Conservation (phyloP, 2,888 invertebrate species). For the Ashinkailepas kermadecensis region DNA sequence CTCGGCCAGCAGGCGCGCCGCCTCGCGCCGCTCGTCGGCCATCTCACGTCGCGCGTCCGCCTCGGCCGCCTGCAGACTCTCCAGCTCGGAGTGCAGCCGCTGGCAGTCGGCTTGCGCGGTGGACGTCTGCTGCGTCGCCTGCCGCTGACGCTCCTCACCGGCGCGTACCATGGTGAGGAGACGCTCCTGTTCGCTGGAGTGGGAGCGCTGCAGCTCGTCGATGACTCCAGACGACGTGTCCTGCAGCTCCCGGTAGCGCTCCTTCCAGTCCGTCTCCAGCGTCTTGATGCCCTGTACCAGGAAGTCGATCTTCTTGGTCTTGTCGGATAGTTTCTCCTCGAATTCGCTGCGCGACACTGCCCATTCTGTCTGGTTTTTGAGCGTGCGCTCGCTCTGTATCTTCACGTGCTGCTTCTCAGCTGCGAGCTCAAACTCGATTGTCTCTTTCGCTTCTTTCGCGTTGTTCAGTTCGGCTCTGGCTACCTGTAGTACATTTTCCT, state of each 20-base stretch:
- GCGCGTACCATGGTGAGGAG: background rate
- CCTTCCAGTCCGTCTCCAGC: conserved; percentile 11
- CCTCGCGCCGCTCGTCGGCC: conserved; percentile 10
- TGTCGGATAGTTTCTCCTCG: background rate
- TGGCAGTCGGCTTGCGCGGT: background rate
- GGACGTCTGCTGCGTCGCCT: background rate
- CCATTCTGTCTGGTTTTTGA: background rate
- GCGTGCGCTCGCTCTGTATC: background rate
- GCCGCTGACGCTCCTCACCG: background rate
- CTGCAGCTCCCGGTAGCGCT: conserved; percentile 7
- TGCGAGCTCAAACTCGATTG: background rate
- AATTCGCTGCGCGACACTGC: background rate
- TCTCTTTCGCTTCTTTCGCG: background rate
- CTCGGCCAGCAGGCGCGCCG: background rate
- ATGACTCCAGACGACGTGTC: background rate
- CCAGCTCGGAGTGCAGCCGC: background rate
- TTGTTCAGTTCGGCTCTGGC: background rate
- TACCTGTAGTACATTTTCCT: background rate
- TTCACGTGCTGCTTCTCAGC: background rate
- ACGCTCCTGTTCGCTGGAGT: background rate
- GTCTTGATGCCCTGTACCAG: conserved; percentile 5
- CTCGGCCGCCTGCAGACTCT: background rate
- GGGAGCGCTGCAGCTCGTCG: background rate
- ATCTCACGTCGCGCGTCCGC: background rate
- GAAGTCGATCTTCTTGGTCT: background rate